phyloP scores from a whole-genome alignment of 2,113 vertebrate species.

The Oncorhynchus nerka region DNA sequence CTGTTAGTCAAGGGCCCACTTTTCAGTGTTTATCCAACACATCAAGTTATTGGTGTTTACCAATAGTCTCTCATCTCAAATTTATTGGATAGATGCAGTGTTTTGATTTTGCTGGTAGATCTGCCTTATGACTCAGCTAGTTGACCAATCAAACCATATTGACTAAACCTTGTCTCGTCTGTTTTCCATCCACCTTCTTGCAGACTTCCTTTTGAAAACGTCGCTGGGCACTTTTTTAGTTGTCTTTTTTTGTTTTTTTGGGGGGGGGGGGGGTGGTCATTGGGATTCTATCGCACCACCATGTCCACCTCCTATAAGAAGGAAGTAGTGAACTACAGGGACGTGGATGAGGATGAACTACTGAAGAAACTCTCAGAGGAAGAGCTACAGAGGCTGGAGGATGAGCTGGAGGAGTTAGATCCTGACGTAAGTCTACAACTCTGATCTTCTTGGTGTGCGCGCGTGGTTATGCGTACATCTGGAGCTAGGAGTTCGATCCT shows the following conservation, averaged over 20 bases:
- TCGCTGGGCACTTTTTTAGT: conserved; percentile 26
- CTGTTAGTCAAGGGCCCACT: too few relatives aligned
- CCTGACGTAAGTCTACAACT: conserved; percentile 84
- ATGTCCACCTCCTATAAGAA: conserved; percentile 84
- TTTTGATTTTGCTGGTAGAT: too few relatives aligned
- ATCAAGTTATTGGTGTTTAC: too few relatives aligned
- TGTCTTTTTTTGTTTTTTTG: conserved; percentile 37
- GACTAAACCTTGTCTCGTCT: background rate
- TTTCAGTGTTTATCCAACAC: too few relatives aligned
- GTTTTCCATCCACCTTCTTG: background rate
- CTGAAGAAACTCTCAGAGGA: conserved; percentile 91
- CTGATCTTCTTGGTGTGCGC: background rate
- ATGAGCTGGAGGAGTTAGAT: conserved; percentile 94
- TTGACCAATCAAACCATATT: too few relatives aligned
- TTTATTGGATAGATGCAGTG: too few relatives aligned
- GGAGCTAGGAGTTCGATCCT: conserved; percentile 94
- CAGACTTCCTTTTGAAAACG: conserved; percentile 25
- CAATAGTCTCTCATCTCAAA: too few relatives aligned
- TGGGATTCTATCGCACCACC: conserved; percentile 18
- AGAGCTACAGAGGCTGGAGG: conserved; percentile 88
- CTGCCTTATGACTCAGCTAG: too few relatives aligned
- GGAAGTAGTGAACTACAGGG: conserved; percentile 94
- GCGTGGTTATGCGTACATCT: background rate
- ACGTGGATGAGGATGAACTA: conserved; percentile 95
- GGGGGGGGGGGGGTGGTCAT: background rate